Conservation (phyloP, 2,888 invertebrate species). For the Latrodectus hesperus region DNA sequence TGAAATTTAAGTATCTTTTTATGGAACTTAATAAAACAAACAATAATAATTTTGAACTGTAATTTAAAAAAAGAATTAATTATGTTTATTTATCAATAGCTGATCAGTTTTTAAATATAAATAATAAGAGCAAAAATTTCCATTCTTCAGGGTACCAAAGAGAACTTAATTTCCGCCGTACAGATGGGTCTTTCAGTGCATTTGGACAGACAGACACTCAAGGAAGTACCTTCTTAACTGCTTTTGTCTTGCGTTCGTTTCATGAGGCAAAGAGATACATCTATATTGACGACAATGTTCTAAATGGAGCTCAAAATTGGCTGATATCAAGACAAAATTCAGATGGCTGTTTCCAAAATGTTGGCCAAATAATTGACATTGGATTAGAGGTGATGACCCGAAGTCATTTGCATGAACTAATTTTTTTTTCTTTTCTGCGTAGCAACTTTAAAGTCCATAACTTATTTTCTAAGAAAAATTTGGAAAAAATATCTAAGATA, state of each 20-base stretch:
- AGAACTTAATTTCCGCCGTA: slow-evolving; percentile 84
- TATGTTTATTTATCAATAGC: too few species aligned
- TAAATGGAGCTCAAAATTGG: slow-evolving; percentile 79
- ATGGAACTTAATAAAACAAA: too few species aligned
- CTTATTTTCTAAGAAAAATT: too few species aligned
- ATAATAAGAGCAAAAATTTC: not conserved
- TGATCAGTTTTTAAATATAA: too few species aligned
- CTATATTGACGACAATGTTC: slow-evolving; percentile 77
- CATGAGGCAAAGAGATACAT: slow-evolving; percentile 79
- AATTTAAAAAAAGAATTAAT: too few species aligned
- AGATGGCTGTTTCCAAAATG: slow-evolving; percentile 84
- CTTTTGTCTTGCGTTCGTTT: slow-evolving; percentile 84
- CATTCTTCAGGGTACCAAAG: slow-evolving; percentile 83
- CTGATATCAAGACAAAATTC: slow-evolving; percentile 82
- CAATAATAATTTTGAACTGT: too few species aligned
- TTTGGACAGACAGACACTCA: slow-evolving; percentile 81
- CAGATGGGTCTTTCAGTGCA: slow-evolving; percentile 87
- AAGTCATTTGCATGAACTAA: too few species aligned
- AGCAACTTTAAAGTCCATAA: too few species aligned
- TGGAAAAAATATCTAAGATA: too few species aligned
- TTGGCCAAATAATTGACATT: slow-evolving; percentile 80
- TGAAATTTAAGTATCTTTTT: too few species aligned
- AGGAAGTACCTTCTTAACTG: slow-evolving; percentile 86
- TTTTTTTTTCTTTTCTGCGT: too few species aligned
- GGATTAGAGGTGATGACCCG: not conserved